phyloP scores from a whole-genome alignment of 2,113 vertebrate genomes.

The Crotalus tigris region DNA sequence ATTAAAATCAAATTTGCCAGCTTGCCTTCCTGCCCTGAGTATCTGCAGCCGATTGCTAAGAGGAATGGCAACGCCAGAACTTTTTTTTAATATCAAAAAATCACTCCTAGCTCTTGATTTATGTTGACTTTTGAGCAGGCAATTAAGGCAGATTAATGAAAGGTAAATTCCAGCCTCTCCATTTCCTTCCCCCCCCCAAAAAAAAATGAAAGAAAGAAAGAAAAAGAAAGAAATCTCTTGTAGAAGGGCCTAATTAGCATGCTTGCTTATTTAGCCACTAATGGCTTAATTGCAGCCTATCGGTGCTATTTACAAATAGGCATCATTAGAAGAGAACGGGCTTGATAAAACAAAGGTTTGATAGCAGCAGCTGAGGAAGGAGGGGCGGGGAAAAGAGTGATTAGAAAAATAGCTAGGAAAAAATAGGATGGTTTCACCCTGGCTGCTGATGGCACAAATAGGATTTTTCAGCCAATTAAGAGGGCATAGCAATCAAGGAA shows the following conservation, averaged over 20 bases:
- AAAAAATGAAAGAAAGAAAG: neutral
- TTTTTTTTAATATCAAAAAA: conserved; percentile 18
- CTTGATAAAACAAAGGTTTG: conserved; percentile 42
- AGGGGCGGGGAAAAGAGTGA: neutral
- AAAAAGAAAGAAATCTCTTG: conserved; percentile 50
- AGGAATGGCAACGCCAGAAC: neutral
- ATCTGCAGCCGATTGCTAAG: neutral
- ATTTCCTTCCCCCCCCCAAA: neutral
- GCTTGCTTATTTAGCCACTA: conserved; percentile 76
- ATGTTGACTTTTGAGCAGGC: conserved; percentile 67
- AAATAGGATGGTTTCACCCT: conserved; percentile 11
- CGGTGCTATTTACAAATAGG: conserved; percentile 81
- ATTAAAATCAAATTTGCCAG: neutral
- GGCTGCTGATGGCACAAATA: neutral
- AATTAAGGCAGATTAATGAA: conserved; percentile 81
- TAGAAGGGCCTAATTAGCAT: conserved; percentile 74
- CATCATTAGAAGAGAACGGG: conserved; percentile 72
- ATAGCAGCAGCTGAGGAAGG: conserved; percentile 18
- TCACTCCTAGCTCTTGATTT: conserved; percentile 63
- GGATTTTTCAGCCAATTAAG: conserved; percentile 5
- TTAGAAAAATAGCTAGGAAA: neutral
- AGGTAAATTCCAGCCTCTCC: conserved; percentile 76
- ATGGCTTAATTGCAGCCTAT: conserved; percentile 78
- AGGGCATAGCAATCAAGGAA: conserved; percentile 13
- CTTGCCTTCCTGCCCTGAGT: neutral